Conservation (phyloP, 2,797 vertebrate species). For the Orientallactaga sibirica region DNA sequence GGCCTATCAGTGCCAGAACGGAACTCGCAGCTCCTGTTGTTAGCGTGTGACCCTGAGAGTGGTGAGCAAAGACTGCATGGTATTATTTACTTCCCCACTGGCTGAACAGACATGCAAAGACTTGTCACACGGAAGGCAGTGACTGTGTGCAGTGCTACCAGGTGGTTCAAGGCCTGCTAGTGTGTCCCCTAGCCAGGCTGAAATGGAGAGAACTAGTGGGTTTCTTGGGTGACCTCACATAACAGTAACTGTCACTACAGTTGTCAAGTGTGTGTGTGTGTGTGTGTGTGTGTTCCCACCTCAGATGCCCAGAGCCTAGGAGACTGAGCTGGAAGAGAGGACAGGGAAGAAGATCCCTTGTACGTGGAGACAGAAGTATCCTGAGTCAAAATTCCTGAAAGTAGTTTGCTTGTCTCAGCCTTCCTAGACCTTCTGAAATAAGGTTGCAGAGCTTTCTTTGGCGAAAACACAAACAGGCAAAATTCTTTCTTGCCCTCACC, state of each 20-base stretch:
- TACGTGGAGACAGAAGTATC: background rate
- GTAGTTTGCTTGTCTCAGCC: background rate
- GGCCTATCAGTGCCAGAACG: background rate
- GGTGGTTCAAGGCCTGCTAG: background rate
- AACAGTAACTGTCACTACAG: background rate
- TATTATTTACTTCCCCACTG: background rate
- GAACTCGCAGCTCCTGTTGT: background rate
- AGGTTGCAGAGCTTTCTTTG: background rate
- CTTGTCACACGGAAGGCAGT: background rate
- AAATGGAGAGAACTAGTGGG: background rate
- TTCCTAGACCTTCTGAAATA: background rate
- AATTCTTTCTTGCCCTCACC: background rate
- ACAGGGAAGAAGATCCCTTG: background rate
- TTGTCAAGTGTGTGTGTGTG: background rate
- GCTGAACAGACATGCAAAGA: background rate
- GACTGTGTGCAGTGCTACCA: background rate
- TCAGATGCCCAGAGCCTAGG: background rate
- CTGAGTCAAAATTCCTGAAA: conserved; percentile 7
- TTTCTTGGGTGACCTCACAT: background rate
- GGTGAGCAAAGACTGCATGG: background rate
- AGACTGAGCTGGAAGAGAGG: background rate
- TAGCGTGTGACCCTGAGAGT: background rate
- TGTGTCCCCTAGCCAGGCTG: background rate
- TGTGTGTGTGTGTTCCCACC: background rate
- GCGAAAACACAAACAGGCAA: background rate